phyloP scores from a whole-genome alignment of 2,113 vertebrate species.

The human (Homo sapiens) region DNA sequence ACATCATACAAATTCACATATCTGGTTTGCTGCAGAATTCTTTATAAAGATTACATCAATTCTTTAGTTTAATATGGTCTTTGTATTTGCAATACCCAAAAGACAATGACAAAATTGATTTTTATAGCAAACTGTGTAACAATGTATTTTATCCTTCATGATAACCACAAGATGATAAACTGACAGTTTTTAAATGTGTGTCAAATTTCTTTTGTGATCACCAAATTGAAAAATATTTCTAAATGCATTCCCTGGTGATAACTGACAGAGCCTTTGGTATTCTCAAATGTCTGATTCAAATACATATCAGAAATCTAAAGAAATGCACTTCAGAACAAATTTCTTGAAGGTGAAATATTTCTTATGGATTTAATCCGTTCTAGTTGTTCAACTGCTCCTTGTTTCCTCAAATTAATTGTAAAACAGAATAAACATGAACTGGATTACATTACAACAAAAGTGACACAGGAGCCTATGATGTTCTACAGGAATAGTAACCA shows the following conservation, averaged over 20 bases:
- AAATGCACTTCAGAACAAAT: conserved; percentile 37
- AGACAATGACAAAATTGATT: conserved; percentile 53
- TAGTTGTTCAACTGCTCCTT: neutral
- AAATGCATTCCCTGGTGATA: conserved; percentile 47
- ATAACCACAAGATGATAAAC: conserved; percentile 56
- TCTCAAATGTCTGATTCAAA: conserved; percentile 47
- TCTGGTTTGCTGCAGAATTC: neutral
- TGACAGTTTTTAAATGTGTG: conserved; percentile 46
- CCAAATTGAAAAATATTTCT: conserved; percentile 60
- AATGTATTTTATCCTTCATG: conserved; percentile 40
- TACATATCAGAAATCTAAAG: conserved; percentile 49
- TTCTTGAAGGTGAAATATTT: conserved; percentile 55
- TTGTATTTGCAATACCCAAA: conserved; percentile 43
- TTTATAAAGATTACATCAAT: conserved; percentile 51
- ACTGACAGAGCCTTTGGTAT: conserved; percentile 14
- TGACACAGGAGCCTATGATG: neutral
- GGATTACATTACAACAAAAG: conserved; percentile 27
- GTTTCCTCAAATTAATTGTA: conserved; percentile 63
- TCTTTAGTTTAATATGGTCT: conserved; percentile 12
- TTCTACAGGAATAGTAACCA: conserved; percentile 12
- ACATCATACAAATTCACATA: neutral
- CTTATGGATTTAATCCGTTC: conserved; percentile 53
- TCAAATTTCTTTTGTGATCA: conserved; percentile 58
- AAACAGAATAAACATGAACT: conserved; percentile 57
- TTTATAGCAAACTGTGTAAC: neutral